Conservation (phyloP, 2,113 vertebrate species). For the Mungos mungo region DNA sequence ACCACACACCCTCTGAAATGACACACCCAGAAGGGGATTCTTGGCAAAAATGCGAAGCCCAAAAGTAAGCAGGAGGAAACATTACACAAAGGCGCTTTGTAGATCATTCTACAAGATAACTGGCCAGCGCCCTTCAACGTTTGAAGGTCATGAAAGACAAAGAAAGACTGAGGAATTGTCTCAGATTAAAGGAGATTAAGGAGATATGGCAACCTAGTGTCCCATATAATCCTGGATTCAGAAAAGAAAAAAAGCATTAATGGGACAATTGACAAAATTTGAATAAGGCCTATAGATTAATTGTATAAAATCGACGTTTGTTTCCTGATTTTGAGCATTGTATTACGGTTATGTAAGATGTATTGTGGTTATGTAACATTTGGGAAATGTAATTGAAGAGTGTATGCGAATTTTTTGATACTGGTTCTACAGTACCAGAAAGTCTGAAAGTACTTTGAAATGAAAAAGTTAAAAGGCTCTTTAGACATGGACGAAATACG, state of each 20-base stretch:
- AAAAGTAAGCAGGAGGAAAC: neutral
- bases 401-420: neutral
- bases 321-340: neutral
- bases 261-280: neutral
- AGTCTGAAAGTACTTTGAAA: conserved; percentile 48
- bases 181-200: neutral
- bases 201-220: neutral
- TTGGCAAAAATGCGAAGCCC: neutral
- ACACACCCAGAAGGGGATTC: neutral
- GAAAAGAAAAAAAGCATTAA: neutral
- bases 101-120: neutral
- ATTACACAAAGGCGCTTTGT: neutral
- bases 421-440: conserved; percentile 19
- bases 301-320: neutral
- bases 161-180: neutral
- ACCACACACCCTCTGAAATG: fast-evolving
- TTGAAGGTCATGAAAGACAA: neutral
- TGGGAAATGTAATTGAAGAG: neutral
- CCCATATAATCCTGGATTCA: neutral
- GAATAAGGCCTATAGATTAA: neutral
- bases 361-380: neutral
- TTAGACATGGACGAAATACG: neutral
- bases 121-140: neutral
- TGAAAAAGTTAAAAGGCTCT: neutral
- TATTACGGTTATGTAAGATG: neutral